Percentiles rank a stretch among this genome's conserved stretches.
These are phyloP conservation scores for Drosophila ananassae DNA, from an alignment of 1,140 invertebrate species.

Conservation along the genomic window DNA sequence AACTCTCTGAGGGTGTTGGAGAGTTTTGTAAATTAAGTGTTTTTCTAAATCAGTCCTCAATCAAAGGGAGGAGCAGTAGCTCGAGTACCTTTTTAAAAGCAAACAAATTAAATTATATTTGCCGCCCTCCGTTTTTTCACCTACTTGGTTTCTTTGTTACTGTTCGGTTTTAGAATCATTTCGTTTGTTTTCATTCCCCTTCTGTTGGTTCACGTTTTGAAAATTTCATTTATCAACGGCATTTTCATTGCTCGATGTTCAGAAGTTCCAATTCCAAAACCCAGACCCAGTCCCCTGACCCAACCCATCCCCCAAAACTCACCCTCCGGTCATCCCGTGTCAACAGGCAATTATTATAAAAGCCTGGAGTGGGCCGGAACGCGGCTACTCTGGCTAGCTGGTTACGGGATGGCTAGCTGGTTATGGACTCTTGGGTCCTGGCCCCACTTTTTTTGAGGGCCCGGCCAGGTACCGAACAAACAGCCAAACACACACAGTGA, in stretches of 20 bases:
- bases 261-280: background rate
- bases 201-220: constrained; percentile 50
- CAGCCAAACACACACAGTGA: constrained; percentile 16
- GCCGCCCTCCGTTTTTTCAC: constrained; percentile 33
- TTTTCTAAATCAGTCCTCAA: constrained; percentile 19
- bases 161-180: constrained; percentile 34
- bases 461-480: constrained; percentile 13
- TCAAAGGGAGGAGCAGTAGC: background rate
- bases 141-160: constrained; percentile 56
- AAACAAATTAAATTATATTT: constrained; percentile 50
- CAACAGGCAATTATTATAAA: constrained; percentile 83
- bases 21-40: constrained; percentile 38
- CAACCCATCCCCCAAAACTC: constrained; percentile 17
- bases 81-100: constrained; percentile 35
- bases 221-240: constrained; percentile 77
- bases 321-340: constrained; percentile 70
- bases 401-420: constrained; percentile 6
- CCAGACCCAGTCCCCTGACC: background rate
- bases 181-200: constrained; percentile 46
- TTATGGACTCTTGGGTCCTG: background rate
- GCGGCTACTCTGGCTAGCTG: constrained; percentile 11
- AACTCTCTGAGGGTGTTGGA: background rate
- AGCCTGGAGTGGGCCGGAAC: constrained; percentile 50
- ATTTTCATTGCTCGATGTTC: constrained; percentile 64
- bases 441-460: background rate